Base-by-base conservation (phyloP, 2,888 invertebrate species). In the Mantis religiosa region DNA sequence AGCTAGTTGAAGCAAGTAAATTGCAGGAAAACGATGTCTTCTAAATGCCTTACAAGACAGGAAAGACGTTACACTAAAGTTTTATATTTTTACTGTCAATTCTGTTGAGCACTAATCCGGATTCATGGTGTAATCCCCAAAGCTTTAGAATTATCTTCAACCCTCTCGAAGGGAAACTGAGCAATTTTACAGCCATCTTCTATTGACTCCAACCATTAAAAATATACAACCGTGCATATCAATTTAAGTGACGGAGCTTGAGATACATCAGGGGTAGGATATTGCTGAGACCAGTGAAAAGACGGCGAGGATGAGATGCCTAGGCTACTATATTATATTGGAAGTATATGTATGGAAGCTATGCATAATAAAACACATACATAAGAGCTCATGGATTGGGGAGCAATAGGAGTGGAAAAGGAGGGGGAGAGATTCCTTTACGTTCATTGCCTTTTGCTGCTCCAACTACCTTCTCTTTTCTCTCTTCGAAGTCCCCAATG, bases 151-250 rank as follows among this genome's bases (percentile, higher is more conserved):
- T 41, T 12, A 9, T 12, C 41, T 41, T 1, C 41, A 41, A 41
- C 25, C 54, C 54, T 71, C 54, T 71, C 25, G 4, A 6, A 71
- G 54, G 54, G 54, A 20, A 71, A 71, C 54, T 71, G 54, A 71
- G 27, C 12, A 82, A 87, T 41, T 87, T 82, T 87, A 87, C 82
- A 87, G 82, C 87, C 87, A 82, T 82, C 82, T 28, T 41, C 87
- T 89, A 89, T 89, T 89, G 89, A 89, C 89, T 84, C 71, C 47
- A 82, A 83, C 88, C 89, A 89, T 89, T 89, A 89, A 89, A 89
- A 89, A 89, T 88, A 88, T 88, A 89, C 87, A 89, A 87, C 87
- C 89, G 87, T 89, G 89, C 89, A 89, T 89, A 89, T 89, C 89
- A 89, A 89, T 89, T 89, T 89, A 88, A 89, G 89, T 86, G 88